A percentile compares a stretch with the other conserved stretches of the same genome.
These are phyloP conservation scores for Cyprinodon variegatus DNA, from an alignment of 2,113 vertebrate species.

Conservation along the genomic window DNA sequence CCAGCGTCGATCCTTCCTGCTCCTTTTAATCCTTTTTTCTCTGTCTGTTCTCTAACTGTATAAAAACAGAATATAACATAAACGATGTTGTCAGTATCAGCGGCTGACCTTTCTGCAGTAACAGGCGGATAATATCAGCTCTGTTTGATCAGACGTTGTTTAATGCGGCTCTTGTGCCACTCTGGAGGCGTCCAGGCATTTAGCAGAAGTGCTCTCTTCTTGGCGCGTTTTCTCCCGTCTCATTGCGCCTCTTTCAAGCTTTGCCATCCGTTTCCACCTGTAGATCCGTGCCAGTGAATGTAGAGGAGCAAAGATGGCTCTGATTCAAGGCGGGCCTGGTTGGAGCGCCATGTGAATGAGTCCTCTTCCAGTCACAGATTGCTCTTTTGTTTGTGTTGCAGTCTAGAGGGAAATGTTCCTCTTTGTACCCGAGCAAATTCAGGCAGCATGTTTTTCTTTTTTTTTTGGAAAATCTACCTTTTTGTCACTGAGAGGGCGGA, in stretches of 20 bases:
- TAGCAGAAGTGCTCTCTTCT: constrained; percentile 54
- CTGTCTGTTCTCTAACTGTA: background rate
- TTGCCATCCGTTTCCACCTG: constrained; percentile 46
- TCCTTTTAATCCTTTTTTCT: background rate
- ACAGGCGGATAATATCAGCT: constrained; percentile 6
- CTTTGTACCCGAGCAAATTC: background rate
- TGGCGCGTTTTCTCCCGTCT: constrained; percentile 59
- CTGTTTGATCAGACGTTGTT: constrained; percentile 41
- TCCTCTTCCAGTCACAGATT: constrained; percentile 30
- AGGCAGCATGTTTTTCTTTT: background rate
- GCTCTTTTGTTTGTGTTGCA: constrained; percentile 19
- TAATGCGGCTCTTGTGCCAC: constrained; percentile 45
- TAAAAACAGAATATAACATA: background rate
- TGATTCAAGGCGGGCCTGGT: constrained; percentile 43
- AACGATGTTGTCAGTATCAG: constrained; percentile 10
- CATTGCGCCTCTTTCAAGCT: constrained; percentile 18
- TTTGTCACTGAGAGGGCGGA: background rate
- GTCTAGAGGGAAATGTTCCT: background rate
- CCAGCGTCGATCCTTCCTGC: background rate
- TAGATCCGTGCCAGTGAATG: constrained; percentile 45
- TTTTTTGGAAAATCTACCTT: background rate
- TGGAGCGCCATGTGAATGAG: constrained; percentile 39
- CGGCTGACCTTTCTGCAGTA: constrained; percentile 28
- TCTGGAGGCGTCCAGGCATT: constrained; percentile 44
- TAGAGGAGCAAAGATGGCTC: constrained; percentile 45